Evolutionary conservation across 1,140 invertebrate genomes (phyloP).

Genomic region (Hypsibius dujardini): DNA sequence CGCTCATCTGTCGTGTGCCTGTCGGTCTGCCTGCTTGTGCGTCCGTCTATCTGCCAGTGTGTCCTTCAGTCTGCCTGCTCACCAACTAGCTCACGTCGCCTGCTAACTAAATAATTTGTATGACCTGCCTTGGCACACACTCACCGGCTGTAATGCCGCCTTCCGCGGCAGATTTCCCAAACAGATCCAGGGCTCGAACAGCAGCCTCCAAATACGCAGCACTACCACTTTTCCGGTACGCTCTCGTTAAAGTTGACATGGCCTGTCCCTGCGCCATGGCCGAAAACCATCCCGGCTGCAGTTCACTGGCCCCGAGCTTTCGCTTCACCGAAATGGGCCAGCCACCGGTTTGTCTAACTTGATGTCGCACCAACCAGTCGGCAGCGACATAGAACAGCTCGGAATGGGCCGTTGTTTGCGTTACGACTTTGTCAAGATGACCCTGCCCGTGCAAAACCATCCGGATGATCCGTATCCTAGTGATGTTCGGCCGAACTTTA

Average conservation of each 20-base stretch:
- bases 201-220: conserved; percentile 60
- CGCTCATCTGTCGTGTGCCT: too few relatives aligned
- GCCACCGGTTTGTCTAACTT: conserved; percentile 57
- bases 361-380: conserved; percentile 73
- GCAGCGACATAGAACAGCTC: conserved; percentile 77
- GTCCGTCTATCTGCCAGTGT: too few relatives aligned
- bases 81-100: too few relatives aligned
- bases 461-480: conserved; percentile 43
- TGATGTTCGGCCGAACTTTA: conserved; percentile 45
- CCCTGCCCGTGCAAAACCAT: conserved; percentile 54
- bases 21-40: too few relatives aligned
- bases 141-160: conserved; percentile 27
- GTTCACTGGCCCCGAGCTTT: conserved; percentile 54
- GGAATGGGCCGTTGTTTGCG: conserved; percentile 63
- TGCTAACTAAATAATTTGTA: too few relatives aligned
- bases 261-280: conserved; percentile 96
- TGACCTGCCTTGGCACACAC: not conserved
- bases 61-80: too few relatives aligned
- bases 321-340: conserved; percentile 71
- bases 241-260: conserved; percentile 72
- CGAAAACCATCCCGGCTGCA: conserved; percentile 78
- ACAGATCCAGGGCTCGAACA: conserved; percentile 56
- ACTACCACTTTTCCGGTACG: conserved; percentile 61
- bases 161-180: conserved; percentile 46
- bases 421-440: conserved; percentile 57